Evolutionary conservation across 2,113 vertebrate species (phyloP).

Genomic region (Micronisus gabar): DNA sequence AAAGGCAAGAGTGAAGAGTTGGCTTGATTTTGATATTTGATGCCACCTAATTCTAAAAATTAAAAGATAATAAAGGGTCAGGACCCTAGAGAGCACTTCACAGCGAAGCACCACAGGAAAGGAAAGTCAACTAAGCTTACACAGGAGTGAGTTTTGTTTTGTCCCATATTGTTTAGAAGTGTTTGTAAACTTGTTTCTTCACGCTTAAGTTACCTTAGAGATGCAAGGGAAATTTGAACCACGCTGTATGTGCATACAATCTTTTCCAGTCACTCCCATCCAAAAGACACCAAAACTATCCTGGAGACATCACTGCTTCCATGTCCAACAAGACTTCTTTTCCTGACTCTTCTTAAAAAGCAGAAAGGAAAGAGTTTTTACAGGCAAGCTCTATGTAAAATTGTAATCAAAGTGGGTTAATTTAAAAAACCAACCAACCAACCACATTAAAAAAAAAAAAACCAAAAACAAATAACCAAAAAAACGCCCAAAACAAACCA

Average conservation of each 20-base stretch:
- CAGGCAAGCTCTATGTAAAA: background rate
- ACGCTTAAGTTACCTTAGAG: background rate
- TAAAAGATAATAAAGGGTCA: background rate
- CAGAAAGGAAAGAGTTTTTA: background rate
- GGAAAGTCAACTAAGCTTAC: background rate
- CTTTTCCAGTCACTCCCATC: background rate
- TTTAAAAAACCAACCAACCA: background rate
- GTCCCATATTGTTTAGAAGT: accelerated
- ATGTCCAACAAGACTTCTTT: background rate
- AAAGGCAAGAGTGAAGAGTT: background rate
- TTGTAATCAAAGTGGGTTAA: background rate
- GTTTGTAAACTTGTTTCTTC: background rate
- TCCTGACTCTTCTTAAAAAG: background rate
- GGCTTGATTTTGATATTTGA: background rate
- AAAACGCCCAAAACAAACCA: no score
- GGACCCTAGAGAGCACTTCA: background rate
- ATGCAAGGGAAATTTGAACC: background rate
- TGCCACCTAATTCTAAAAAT: background rate
- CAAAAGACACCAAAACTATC: background rate
- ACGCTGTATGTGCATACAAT: no score
- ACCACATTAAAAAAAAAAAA: no score
- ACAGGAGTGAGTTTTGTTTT: background rate
- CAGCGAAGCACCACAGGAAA: background rate
- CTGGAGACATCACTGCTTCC: background rate
- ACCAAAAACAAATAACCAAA: no score